phyloP scores from a whole-genome alignment of 2,888 invertebrate genomes.

The Cryptocheilus praepositus region DNA sequence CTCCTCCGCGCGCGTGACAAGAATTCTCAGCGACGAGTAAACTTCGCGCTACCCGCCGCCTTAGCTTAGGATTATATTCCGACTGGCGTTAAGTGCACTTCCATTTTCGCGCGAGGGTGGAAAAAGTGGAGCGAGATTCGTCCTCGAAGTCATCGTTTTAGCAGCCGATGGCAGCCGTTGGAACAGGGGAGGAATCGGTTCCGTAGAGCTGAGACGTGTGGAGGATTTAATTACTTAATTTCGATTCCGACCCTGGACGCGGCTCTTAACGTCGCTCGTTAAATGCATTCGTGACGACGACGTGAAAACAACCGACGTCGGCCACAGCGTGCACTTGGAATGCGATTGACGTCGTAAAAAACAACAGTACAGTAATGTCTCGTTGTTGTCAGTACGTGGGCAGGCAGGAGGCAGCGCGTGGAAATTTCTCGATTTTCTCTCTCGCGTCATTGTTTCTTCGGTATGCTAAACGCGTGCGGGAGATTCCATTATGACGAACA shows the following conservation, averaged over 20 bases:
- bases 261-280: slow-evolving; percentile 35
- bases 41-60: slow-evolving; percentile 29
- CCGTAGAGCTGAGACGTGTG: slow-evolving; percentile 22
- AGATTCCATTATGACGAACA: no score
- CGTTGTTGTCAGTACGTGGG: no score
- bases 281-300: slow-evolving; percentile 30
- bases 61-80: slow-evolving; percentile 33
- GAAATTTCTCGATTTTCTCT: slow-evolving; percentile 5
- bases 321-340: neutral
- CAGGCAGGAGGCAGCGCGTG: no score
- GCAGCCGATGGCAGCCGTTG: slow-evolving; percentile 1
- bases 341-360: slow-evolving; percentile 8
- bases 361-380: slow-evolving; percentile 16
- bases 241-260: slow-evolving; percentile 30
- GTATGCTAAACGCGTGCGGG: no score
- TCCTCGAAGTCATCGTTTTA: slow-evolving; percentile 16
- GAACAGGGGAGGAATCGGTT: neutral
- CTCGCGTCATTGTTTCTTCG: no score
- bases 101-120: slow-evolving; percentile 29
- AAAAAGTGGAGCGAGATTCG: slow-evolving; percentile 28
- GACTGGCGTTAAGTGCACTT: slow-evolving; percentile 42
- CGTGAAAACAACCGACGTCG: slow-evolving; percentile 21
- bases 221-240: slow-evolving; percentile 35
- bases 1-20: slow-evolving; percentile 48
- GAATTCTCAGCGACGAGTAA: slow-evolving; percentile 35